Percentiles rank a stretch among this genome's conserved stretches.
These are phyloP conservation scores for Lasius fuliginosus DNA, from an alignment of 2,888 invertebrate species.

Conservation along the genomic window DNA sequence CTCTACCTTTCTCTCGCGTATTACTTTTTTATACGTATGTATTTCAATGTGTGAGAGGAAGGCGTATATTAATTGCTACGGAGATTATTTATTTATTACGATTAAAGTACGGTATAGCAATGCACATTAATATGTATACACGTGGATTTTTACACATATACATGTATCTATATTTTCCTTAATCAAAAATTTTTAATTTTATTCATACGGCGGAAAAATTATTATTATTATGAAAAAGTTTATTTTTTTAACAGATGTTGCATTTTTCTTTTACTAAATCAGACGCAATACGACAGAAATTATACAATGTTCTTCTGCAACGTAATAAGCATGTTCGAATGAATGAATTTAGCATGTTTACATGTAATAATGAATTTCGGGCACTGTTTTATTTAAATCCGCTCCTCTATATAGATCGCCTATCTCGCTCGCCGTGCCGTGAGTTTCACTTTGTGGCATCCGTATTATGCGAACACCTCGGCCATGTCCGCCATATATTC, in stretches of 20 bases:
- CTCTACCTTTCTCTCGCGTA: not conserved
- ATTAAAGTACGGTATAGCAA: not conserved
- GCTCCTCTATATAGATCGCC: constrained; percentile 34
- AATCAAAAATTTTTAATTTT: not conserved
- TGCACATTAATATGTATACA: not conserved
- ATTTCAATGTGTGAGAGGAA: not conserved
- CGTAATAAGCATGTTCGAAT: not conserved
- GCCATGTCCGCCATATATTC: constrained; percentile 64
- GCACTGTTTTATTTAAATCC: constrained; percentile 22
- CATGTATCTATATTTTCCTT: not conserved
- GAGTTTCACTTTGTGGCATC: constrained; percentile 74
- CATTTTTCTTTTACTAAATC: not conserved
- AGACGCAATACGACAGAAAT: not conserved
- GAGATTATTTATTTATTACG: not conserved
- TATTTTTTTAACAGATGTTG: not conserved
- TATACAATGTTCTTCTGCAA: not conserved
- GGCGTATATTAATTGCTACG: not conserved
- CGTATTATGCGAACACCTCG: constrained; percentile 72
- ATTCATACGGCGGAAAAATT: not conserved
- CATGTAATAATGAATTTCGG: not conserved
- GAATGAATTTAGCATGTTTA: not conserved
- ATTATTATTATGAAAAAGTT: not conserved
- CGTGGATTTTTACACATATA: not conserved
- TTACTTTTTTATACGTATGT: not conserved
- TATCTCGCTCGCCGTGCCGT: constrained; percentile 46